phyloP scores from a whole-genome alignment of 2,888 invertebrate species.

The Ectemnius cavifrons region DNA sequence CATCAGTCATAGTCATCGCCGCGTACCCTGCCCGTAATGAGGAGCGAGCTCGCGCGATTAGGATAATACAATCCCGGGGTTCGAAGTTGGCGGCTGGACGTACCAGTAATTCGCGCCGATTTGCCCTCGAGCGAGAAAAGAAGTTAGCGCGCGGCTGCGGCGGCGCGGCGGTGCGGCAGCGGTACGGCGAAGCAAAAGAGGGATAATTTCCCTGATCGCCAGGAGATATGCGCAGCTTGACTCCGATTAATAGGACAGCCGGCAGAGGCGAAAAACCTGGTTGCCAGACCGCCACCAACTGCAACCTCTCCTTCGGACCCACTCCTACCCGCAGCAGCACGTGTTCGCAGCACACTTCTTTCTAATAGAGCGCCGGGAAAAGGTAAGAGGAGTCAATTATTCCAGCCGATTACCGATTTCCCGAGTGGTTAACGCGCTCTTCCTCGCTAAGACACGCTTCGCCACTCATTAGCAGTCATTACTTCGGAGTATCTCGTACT shows the following conservation, averaged over 20 bases:
- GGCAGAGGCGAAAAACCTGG: constrained; percentile 10
- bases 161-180: too few relatives aligned
- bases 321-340: too few relatives aligned
- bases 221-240: constrained; percentile 67
- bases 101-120: neutral
- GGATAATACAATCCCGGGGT: constrained; percentile 55
- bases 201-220: constrained; percentile 61
- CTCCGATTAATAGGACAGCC: constrained; percentile 58
- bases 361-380: constrained; percentile 21
- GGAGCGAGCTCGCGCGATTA: constrained; percentile 56
- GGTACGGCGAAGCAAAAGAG: constrained; percentile 26
- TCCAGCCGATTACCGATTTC: constrained; percentile 73
- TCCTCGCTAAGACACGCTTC: constrained; percentile 53
- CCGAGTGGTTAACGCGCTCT: constrained; percentile 73
- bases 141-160: constrained; percentile 9
- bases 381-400: constrained; percentile 61
- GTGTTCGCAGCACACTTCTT: neutral
- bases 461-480: constrained; percentile 52
- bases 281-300: neutral
- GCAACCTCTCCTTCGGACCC: too few relatives aligned
- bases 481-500: constrained; percentile 52
- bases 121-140: constrained; percentile 26
- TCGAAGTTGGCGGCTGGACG: constrained; percentile 26
- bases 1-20: constrained; percentile 65
- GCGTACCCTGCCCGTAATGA: constrained; percentile 58